Conservation (phyloP, 2,797 vertebrate species). For the Rhadinocentrus ornatus region DNA sequence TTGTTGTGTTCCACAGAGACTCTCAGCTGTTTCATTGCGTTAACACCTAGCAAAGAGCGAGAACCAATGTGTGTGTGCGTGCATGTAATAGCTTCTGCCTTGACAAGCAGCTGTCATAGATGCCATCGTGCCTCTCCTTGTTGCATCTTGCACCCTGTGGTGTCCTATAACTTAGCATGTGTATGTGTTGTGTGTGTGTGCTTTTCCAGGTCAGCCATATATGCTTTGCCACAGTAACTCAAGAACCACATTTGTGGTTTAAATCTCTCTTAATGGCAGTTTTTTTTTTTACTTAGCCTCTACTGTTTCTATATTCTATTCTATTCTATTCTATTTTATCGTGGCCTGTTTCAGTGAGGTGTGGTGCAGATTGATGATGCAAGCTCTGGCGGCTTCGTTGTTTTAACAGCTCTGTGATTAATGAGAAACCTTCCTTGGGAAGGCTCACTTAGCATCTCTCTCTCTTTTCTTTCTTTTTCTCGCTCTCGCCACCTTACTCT, state of each 20-base stretch:
- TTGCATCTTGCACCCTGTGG: slow-evolving; percentile 51
- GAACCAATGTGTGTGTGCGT: slow-evolving; percentile 9
- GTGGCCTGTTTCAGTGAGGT: slow-evolving; percentile 21
- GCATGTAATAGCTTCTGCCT: slow-evolving; percentile 30
- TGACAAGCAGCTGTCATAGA: slow-evolving; percentile 78
- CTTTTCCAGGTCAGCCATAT: slow-evolving; percentile 33
- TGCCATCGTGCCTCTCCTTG: slow-evolving; percentile 69
- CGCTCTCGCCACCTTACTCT: slow-evolving; percentile 29
- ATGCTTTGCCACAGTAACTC: slow-evolving; percentile 32
- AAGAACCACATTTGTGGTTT: slow-evolving; percentile 43
- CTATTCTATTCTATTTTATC: not conserved
- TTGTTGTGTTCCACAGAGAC: slow-evolving; percentile 61
- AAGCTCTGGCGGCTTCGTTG: slow-evolving; percentile 67
- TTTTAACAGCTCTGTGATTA: slow-evolving; percentile 84
- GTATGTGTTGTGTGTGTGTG: slow-evolving; percentile 5
- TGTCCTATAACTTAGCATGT: slow-evolving; percentile 43
- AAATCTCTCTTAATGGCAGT: slow-evolving; percentile 21
- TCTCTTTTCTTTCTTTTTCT: slow-evolving; percentile 23
- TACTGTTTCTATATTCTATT: not conserved
- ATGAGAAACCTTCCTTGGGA: slow-evolving; percentile 78
- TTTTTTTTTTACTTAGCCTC: slow-evolving; percentile 4
- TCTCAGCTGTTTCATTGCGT: slow-evolving; percentile 75
- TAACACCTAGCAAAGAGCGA: slow-evolving; percentile 66
- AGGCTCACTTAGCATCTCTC: slow-evolving; percentile 79
- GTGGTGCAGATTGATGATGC: slow-evolving; percentile 75